Evolutionary conservation across 2,797 vertebrate genomes (phyloP).

Genomic region (Phyllotis vaccarum): DNA sequence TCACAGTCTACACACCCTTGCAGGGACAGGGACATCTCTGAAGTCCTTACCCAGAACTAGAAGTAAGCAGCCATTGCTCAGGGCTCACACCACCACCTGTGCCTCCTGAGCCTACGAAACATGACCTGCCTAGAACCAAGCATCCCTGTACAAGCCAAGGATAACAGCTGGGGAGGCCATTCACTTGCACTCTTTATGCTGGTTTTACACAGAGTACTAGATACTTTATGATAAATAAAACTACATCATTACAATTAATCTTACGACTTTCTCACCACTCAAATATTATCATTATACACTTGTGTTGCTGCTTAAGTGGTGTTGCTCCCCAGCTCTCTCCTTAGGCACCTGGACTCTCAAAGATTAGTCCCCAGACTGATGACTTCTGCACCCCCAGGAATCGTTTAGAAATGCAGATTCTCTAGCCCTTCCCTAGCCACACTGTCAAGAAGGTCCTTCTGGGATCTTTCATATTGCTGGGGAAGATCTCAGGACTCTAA

Average conservation of each 20-base stretch:
- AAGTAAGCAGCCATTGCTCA: background rate
- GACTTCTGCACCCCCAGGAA: too few relatives aligned
- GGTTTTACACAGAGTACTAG: accelerated
- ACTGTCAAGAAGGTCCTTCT: accelerated
- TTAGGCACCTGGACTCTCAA: too few relatives aligned
- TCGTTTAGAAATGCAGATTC: background rate
- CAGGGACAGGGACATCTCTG: accelerated
- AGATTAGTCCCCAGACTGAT: too few relatives aligned
- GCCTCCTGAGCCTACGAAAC: background rate
- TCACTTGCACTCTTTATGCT: accelerated
- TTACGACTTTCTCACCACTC: background rate
- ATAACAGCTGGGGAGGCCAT: accelerated
- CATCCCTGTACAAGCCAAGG: accelerated
- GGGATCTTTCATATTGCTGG: background rate
- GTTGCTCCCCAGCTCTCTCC: background rate
- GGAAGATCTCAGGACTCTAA: background rate
- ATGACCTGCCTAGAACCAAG: accelerated
- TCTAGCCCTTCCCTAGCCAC: background rate
- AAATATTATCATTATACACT: too few relatives aligned
- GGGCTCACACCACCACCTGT: background rate
- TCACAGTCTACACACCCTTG: background rate
- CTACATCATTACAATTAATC: too few relatives aligned
- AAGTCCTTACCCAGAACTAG: accelerated
- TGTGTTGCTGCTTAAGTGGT: accelerated
- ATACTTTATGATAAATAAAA: background rate